Evolutionary conservation across 2,797 vertebrate genomes (phyloP).

Genomic region (Morus bassanus): DNA sequence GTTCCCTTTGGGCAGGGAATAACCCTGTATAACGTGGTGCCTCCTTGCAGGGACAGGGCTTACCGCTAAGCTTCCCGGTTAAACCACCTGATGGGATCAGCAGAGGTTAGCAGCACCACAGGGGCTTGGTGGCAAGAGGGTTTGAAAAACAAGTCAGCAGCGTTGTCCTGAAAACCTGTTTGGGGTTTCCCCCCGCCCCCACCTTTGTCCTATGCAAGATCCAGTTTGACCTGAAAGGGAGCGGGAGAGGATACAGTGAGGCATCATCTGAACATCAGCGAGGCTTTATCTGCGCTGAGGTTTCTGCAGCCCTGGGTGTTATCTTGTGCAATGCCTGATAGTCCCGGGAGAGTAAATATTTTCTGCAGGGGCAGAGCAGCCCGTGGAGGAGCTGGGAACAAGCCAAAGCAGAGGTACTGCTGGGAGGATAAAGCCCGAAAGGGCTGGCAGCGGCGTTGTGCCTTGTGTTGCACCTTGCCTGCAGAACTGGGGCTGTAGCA

Average conservation of each 20-base stretch:
- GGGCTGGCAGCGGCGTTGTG: too few relatives aligned
- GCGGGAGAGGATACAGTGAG: fast-evolving
- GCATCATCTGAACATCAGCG: fast-evolving
- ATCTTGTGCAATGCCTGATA: not conserved
- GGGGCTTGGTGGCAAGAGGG: not conserved
- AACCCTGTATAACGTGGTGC: not conserved
- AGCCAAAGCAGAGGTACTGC: not conserved
- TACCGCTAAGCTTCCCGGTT: not conserved
- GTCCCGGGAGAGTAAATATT: not conserved
- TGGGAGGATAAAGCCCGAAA: not conserved
- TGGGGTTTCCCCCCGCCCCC: not conserved
- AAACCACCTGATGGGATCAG: conserved; percentile 56
- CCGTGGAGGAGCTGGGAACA: not conserved
- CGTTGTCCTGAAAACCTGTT: not conserved
- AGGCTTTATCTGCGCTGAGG: not conserved
- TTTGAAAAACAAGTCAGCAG: not conserved
- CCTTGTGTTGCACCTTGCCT: not conserved
- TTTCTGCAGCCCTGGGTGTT: not conserved
- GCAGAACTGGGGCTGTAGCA: not conserved
- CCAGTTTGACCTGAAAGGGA: not conserved
- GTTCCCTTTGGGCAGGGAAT: fast-evolving
- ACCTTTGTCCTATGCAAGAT: not conserved
- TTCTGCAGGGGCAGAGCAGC: not conserved
- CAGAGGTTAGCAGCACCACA: not conserved
- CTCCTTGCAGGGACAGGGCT: not conserved